Conservation (phyloP, 92 coral and sea anemone species). For the Parazoanthus atlanticus region DNA sequence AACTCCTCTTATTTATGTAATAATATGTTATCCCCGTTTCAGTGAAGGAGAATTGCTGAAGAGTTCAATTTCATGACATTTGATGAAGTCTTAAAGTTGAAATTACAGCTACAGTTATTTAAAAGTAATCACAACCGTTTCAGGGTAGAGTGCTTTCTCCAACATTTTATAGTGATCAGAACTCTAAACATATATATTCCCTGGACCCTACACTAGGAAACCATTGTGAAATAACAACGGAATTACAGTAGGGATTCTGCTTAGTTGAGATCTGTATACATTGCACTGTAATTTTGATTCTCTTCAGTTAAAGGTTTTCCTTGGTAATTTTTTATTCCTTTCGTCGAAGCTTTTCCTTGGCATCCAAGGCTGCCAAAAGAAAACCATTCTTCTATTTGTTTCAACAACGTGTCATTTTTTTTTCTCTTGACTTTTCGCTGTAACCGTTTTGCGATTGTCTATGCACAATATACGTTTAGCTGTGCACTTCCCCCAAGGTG, state of each 20-base stretch:
- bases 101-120: neutral
- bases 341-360: neutral
- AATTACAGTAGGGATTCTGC: neutral
- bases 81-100: neutral
- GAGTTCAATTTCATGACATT: neutral
- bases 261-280: neutral
- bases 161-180: neutral
- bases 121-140: neutral
- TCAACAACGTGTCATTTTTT: neutral
- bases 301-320: neutral
- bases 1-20: neutral
- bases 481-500: neutral
- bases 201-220: neutral
- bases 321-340: neutral
- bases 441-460: slow-evolving; percentile 35
- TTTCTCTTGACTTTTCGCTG: neutral
- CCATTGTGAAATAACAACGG: neutral
- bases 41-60: neutral
- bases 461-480: neutral
- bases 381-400: neutral
- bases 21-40: neutral
- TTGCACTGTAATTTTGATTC: neutral
- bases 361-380: neutral
- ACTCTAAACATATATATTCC: neutral
- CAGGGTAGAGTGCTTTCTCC: neutral